A percentile compares a stretch with the other conserved stretches of the same genome.
phyloP scores from a whole-genome alignment of 2,888 invertebrate genomes.

The Drosophila trichaetosa region DNA sequence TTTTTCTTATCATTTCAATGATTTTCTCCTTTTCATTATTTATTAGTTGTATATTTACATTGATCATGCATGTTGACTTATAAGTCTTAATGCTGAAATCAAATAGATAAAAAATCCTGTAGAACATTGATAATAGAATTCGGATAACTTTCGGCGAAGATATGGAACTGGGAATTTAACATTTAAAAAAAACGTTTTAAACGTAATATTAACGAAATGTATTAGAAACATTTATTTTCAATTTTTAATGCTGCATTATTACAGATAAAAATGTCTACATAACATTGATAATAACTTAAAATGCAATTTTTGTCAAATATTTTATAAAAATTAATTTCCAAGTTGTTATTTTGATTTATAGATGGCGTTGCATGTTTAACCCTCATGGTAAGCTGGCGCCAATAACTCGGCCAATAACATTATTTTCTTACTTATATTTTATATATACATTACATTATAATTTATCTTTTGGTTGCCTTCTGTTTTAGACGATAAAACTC shows the following conservation, averaged over 20 bases:
- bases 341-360: background rate
- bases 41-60: background rate
- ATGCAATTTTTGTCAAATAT: background rate
- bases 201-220: background rate
- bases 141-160: no score
- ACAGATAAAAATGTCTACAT: background rate
- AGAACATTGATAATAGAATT: no score
- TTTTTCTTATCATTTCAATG: background rate
- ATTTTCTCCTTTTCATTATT: background rate
- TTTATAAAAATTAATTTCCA: background rate
- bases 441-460: background rate
- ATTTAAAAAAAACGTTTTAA: background rate
- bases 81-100: no score
- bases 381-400: background rate
- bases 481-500: background rate
- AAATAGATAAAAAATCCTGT: no score
- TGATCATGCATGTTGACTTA: no score
- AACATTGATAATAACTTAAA: background rate
- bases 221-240: background rate
- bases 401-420: background rate
- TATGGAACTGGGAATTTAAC: no score
- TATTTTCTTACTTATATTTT: background rate
- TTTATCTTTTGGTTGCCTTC: background rate
- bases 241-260: background rate
- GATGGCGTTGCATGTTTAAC: background rate